Base-by-base conservation (phyloP, 1,140 invertebrate species). In the Batillaria attramentaria region DNA sequence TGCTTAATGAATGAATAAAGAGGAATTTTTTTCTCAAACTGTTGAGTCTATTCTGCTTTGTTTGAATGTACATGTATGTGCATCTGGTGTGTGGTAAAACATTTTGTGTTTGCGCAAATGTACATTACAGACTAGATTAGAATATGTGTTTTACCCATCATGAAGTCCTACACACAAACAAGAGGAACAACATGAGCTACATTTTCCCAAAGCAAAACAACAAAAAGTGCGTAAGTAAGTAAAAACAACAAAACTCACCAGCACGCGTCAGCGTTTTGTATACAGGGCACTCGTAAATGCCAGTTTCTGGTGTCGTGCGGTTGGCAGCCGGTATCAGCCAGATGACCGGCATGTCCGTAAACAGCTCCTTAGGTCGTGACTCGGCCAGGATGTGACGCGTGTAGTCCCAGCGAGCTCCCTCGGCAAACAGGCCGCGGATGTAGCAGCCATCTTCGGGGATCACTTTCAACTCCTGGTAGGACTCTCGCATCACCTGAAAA, bases 261-360 rank as follows among this genome's bases (percentile, higher is more conserved):
- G 91, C 91, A 86, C 91, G 84, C 24, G 90, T 91, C 35, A 92
- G 85, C 60, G 91, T 92, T 78, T 92, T 92, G 79, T 92, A 92
- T 20, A 91, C 90, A 24, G 91, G 91, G 78, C 91, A 92, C 18
- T 90, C 88, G 74, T 92, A 92, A 42, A 91, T 85, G 0, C 90
- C 90, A 28, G 72, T 73, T 5, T 77, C 76, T 16, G 86, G 83
- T 28, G 75, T 54, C 62, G 85, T 87, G 46, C 89, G 83, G 78
- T 91, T 90, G 31, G 88, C 80, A 18, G 80, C 80, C 3, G 91
- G 91, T 37, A 83, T 88, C 0, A 92, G 83, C 91, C 91, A 92
- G 41, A 92, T 83, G 41, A 88, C 81, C 1, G 90, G 89, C 84
- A 92, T 87, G 28, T 91, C 90, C 10, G 91, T 91, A 81, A 87